These are phyloP conservation scores for Bergia puertoricense DNA, from an alignment of 92 coral and sea anemone species.

Conservation along the genomic window DNA sequence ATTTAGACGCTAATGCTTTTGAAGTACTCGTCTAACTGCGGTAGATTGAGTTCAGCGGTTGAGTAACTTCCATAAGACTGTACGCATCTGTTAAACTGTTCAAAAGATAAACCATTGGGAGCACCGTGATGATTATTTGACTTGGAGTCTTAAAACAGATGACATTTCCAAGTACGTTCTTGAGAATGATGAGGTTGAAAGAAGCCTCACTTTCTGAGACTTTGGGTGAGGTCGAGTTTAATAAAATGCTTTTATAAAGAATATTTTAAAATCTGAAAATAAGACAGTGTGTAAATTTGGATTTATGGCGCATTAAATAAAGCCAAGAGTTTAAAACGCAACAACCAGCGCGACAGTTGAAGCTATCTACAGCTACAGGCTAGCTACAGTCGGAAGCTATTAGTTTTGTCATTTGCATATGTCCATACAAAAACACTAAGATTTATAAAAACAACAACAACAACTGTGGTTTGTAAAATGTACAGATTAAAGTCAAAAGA, in stretches of 20 bases:
- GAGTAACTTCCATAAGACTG: neutral
- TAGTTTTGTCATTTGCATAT: neutral
- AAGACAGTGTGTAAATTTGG: too few relatives aligned
- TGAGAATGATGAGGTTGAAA: too few relatives aligned
- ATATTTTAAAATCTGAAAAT: too few relatives aligned
- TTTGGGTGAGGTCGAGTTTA: too few relatives aligned
- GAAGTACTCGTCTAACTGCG: slow-evolving; percentile 14
- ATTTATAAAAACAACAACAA: too few relatives aligned
- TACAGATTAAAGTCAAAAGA: neutral
- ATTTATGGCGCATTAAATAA: too few relatives aligned
- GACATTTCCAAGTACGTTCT: neutral
- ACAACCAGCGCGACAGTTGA: too few relatives aligned
- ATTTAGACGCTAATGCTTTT: neutral
- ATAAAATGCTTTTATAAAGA: too few relatives aligned
- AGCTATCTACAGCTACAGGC: too few relatives aligned
- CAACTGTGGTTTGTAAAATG: neutral
- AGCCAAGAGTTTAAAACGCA: too few relatives aligned
- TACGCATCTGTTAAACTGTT: slow-evolving; percentile 17
- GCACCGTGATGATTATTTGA: neutral
- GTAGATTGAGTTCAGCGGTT: slow-evolving; percentile 23
- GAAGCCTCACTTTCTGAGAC: too few relatives aligned
- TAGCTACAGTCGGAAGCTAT: too few relatives aligned
- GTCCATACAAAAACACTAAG: neutral
- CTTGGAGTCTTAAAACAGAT: neutral
- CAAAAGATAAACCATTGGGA: slow-evolving; percentile 2